Evolutionary conservation across 2,113 vertebrate species (phyloP), one percentile per base, ranked within the genome.

Genomic region (Podarcis cretensis): DNA sequence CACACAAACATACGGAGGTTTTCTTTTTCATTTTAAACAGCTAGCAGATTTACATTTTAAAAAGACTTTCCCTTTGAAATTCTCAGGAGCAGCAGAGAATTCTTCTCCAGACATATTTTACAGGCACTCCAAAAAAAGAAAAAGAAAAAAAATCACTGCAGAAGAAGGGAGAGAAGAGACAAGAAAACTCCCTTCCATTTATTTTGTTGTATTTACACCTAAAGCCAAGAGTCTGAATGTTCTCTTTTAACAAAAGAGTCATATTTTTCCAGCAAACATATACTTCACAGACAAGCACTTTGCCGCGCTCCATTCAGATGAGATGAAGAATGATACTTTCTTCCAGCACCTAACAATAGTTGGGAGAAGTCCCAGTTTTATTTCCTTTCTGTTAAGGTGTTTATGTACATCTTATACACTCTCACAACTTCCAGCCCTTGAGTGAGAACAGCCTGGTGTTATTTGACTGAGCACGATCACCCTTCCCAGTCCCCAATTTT

Each of bases 11-110:
- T 54, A 54, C 10, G 0, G 2, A 54, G 35, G 25, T 84, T 91
- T 1, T 94, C 79, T 78, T 14, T 89, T 86, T 89, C 23, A 78
- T 7, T 76, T 89, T 27, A 88, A 87, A 59, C 85, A 5, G 68
- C 54, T 73, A 3, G 25, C 54, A 89, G 80, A 94, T 96, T 94
- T 94, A 87, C 91, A 94, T 95, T 93, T 95, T 93, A 95, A 94
- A 96, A 92, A 77, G 21, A 68, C 65, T 2, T 71, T 92, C 90
- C 90, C 89, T 95, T 90, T 93, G 88, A 93, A 54, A 54, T 54
- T 12, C 48, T 54, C 48, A 54, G 48, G 10, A 54, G 48, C 48
- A 54, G 48, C 48, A 54, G 48, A 54, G 48, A 54, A 92, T 92
- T 71, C 74, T 75, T 90, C 74, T 87, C 0, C 69, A 23, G 81